These are phyloP conservation scores for Monoplex corrugatus DNA, from an alignment of 2,888 invertebrate species.

Conservation along the genomic window DNA sequence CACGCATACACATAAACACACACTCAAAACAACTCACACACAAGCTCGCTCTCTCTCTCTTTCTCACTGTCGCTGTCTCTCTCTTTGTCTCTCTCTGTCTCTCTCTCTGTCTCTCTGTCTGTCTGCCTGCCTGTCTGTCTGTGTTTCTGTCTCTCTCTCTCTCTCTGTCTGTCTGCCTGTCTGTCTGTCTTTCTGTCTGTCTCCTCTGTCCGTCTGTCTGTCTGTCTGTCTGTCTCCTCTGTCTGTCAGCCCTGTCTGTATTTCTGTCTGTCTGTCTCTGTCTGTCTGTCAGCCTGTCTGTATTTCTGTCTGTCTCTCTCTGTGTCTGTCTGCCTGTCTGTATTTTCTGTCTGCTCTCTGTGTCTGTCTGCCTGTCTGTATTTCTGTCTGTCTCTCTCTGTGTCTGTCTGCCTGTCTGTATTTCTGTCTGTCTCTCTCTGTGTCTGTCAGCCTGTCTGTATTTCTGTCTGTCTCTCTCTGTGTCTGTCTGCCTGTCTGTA, in stretches of 20 bases:
- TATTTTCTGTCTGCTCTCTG: too few species aligned
- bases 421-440: constrained; percentile 23
- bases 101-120: neutral
- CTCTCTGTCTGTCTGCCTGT: neutral
- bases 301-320: too few species aligned
- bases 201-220: neutral
- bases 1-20: too few species aligned
- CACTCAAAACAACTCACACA: too few species aligned
- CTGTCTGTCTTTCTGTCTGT: neutral
- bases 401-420: constrained; percentile 19
- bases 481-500: neutral
- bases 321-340: constrained; percentile 21
- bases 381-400: constrained; percentile 21
- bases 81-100: neutral
- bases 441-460: neutral
- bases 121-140: neutral
- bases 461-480: too few species aligned
- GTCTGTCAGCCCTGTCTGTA: neutral
- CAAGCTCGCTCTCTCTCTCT: too few species aligned
- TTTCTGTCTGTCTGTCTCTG: constrained; percentile 30
- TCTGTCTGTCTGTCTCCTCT: constrained; percentile 35
- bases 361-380: too few species aligned
- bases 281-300: constrained; percentile 15
- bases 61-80: too few species aligned
- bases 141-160: neutral